Conservation (phyloP, 2,888 invertebrate species). For the Gymnosoma rotundatum region DNA sequence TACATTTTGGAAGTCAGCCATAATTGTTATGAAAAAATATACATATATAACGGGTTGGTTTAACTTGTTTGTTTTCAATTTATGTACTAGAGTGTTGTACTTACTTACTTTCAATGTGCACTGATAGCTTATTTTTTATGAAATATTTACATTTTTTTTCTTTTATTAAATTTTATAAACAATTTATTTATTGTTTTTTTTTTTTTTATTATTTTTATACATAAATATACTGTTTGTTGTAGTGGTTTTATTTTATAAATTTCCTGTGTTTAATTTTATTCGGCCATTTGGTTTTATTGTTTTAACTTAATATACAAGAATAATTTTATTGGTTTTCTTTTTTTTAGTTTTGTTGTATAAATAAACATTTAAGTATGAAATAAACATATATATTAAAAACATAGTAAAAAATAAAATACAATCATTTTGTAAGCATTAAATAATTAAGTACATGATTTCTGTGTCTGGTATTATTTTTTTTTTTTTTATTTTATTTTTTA, state of each 20-base stretch:
- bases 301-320: slow-evolving; percentile 50
- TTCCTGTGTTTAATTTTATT: slow-evolving; percentile 50
- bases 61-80: no score
- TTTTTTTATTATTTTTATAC: slow-evolving; percentile 53
- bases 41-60: no score
- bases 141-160: background rate
- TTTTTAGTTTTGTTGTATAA: slow-evolving; percentile 20
- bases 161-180: slow-evolving; percentile 62
- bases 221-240: slow-evolving; percentile 63
- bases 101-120: no score
- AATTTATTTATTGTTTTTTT: slow-evolving; percentile 64
- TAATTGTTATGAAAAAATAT: no score
- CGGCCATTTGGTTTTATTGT: slow-evolving; percentile 21
- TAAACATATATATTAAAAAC: slow-evolving; percentile 53
- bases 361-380: slow-evolving; percentile 63
- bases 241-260: slow-evolving; percentile 17
- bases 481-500: no score
- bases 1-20: no score
- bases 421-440: slow-evolving; percentile 34
- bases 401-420: slow-evolving; percentile 28
- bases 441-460: slow-evolving; percentile 64
- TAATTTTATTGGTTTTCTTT: slow-evolving; percentile 39
- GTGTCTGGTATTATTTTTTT: background rate
- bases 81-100: no score
- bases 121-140: no score